Base-by-base conservation (phyloP, 2,888 invertebrate genomes). In the Zygothrica quintamaculata region DNA sequence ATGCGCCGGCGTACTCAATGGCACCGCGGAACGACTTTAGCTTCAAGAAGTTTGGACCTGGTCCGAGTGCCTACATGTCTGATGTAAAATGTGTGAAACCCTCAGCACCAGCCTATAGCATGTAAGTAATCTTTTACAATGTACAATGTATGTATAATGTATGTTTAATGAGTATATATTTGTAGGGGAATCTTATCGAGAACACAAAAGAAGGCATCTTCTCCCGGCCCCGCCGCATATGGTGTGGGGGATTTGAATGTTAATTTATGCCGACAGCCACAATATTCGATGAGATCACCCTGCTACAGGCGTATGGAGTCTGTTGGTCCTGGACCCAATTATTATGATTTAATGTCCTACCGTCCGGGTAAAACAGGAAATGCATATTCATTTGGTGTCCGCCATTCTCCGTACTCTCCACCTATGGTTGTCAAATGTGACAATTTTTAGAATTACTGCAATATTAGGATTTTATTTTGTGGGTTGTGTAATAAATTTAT, bases 1-100 rank as follows among this genome's bases (percentile, higher is more conserved):
- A 76, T 42, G 82, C 91, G 0, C 90, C 94, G 0, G 92, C 92
- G 4, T 94, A 92, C 77, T 92, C 92, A 1, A 91, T 94, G 84
- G 92, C 92, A 18, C 80, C 88, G 3, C 91, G 92, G 25, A 73
- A 82, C 15, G 61, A 61, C 1, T 67, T 47, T n/a, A 40, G 29
- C 9, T 75, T 51, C 16, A 88, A 87, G 48, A 78, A 75, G 1
- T 59, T 29, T 5, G 76, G 69, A 26, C 91, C 91, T 1, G 90
- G 87, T 4, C 90, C 91, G 5, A 90, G 89, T 72, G 77, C 77
- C 0, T 90, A 91, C 64, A 77, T 62, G 15, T 75, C 84, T 52
- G 77, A 85, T 12, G 57, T 88, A 0, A 56, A 68, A 13, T 43
- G 76, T 0, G 73, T 87, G 0, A 90, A 82, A 31, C 87, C 75